Evolutionary conservation across 2,888 invertebrate species (phyloP).

Genomic region (Ochropleura leucogaster): DNA sequence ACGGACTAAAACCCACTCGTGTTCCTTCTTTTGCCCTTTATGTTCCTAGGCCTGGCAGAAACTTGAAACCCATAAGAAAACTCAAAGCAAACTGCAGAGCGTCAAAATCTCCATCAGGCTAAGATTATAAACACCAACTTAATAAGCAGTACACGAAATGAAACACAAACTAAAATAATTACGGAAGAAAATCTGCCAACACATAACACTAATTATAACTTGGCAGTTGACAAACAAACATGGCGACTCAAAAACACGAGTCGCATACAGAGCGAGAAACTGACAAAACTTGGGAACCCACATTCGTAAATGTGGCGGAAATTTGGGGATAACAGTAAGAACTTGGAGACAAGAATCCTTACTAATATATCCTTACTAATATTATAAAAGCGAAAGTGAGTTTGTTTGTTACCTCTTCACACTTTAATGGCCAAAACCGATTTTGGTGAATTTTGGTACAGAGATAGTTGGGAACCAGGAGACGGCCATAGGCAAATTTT

Average conservation of each 20-base stretch:
- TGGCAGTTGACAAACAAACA: conserved; percentile 57
- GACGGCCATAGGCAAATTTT: too few relatives aligned
- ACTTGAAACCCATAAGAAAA: not conserved
- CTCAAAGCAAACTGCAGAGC: not conserved
- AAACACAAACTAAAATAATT: conserved; percentile 22
- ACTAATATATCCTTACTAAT: too few relatives aligned
- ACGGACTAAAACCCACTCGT: too few relatives aligned
- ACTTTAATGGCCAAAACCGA: too few relatives aligned
- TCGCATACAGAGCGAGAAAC: conserved; percentile 62
- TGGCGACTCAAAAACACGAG: conserved; percentile 58
- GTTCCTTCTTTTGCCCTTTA: too few relatives aligned
- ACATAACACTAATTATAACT: conserved; percentile 60
- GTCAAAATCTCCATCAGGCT: not conserved
- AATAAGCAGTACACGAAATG: conserved; percentile 14
- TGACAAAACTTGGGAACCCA: conserved; percentile 39
- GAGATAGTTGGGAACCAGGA: too few relatives aligned
- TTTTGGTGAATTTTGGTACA: too few relatives aligned
- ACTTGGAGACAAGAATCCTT: not conserved
- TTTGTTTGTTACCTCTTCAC: too few relatives aligned
- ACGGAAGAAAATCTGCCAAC: conserved; percentile 39
- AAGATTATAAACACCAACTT: not conserved
- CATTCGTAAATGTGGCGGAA: conserved; percentile 6
- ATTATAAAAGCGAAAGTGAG: too few relatives aligned
- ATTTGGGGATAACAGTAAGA: not conserved
- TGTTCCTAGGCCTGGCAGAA: too few relatives aligned